Conservation (phyloP, 2,113 vertebrate species). For the Hypocryptadius cinnamomeus region DNA sequence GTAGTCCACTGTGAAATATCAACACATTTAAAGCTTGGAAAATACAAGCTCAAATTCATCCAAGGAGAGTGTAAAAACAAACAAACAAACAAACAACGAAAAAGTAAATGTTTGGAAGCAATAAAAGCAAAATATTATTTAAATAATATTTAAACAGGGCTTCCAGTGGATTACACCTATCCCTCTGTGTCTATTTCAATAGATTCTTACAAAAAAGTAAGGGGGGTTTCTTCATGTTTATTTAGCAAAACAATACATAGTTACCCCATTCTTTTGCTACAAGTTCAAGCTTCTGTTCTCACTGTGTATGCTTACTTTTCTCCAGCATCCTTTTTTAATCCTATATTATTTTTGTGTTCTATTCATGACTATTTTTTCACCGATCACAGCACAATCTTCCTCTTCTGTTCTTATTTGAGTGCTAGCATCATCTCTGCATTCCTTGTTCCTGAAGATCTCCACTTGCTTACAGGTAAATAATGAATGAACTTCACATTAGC, state of each 20-base stretch:
- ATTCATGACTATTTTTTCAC: background rate
- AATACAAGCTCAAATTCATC: background rate
- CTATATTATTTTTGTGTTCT: background rate
- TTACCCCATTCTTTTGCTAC: background rate
- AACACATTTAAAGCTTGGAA: background rate
- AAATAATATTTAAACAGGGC: background rate
- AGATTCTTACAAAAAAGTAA: background rate
- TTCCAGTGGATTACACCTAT: background rate
- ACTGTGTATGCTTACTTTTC: background rate
- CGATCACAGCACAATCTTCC: background rate
- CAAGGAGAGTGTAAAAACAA: background rate
- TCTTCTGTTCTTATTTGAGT: background rate
- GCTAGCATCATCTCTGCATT: background rate
- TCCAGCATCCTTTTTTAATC: background rate
- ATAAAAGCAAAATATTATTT: background rate
- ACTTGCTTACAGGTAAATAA: background rate
- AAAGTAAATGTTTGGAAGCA: background rate
- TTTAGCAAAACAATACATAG: background rate
- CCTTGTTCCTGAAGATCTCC: background rate
- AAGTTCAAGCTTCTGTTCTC: background rate
- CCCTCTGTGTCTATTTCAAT: background rate
- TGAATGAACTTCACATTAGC: background rate
- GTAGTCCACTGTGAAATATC: background rate
- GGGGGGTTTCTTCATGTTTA: background rate
- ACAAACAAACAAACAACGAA: background rate